Conservation (phyloP, 2,113 vertebrate genomes). For the Anhinga anhinga region DNA sequence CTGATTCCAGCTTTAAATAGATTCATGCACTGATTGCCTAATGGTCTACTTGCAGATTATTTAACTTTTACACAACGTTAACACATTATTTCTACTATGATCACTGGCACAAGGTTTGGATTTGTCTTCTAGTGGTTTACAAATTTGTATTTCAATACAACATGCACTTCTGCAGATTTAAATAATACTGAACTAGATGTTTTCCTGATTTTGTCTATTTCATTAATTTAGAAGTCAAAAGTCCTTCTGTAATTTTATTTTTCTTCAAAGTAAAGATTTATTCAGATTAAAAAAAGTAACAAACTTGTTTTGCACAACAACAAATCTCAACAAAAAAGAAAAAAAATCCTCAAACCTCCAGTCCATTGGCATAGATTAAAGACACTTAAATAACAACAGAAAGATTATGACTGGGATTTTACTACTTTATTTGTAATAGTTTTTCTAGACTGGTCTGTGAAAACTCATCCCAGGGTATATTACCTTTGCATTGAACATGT, state of each 20-base stretch:
- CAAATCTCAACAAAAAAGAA: neutral
- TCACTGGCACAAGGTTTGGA: neutral
- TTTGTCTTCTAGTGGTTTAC: neutral
- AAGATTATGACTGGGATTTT: neutral
- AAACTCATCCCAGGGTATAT: neutral
- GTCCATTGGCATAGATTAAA: neutral
- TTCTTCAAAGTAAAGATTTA: neutral
- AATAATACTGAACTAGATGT: neutral
- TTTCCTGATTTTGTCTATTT: neutral
- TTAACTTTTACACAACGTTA: neutral
- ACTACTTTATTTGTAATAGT: neutral
- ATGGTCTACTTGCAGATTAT: neutral
- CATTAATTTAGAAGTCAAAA: neutral
- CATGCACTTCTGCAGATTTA: neutral
- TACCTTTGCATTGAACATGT: fast-evolving
- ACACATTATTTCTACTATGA: neutral
- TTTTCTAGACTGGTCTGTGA: neutral
- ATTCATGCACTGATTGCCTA: neutral
- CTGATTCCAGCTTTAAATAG: neutral
- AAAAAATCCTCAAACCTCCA: neutral
- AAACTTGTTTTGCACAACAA: neutral
- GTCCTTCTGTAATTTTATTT: neutral
- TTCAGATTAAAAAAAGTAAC: neutral
- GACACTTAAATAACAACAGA: neutral
- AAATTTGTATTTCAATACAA: neutral